A percentile compares a stretch with the other conserved stretches of the same genome.
Conservation (phyloP, 2,888 invertebrate species). For the Boloria selene region DNA sequence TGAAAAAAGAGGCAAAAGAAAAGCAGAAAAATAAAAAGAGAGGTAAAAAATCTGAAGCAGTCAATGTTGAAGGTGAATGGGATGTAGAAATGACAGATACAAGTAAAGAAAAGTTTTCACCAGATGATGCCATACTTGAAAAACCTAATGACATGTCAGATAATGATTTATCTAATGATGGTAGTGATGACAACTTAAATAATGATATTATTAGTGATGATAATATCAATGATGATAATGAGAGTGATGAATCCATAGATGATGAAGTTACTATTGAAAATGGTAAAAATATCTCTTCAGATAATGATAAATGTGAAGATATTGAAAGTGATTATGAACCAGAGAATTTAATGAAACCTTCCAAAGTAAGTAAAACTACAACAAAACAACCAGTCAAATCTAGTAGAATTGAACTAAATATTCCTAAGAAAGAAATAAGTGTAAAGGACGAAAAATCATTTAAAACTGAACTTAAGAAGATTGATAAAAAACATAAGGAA, state of each 20-base stretch:
- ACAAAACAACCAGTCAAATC: conserved; percentile 23
- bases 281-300: conserved; percentile 21
- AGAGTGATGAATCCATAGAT: conserved; percentile 37
- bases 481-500: conserved; percentile 58
- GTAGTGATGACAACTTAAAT: conserved; percentile 12
- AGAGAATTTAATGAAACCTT: conserved; percentile 23
- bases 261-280: conserved; percentile 25
- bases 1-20: conserved; percentile 69
- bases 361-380: conserved; percentile 18
- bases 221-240: conserved; percentile 26
- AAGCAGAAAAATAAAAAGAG: conserved; percentile 58
- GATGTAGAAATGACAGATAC: conserved; percentile 53
- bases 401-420: conserved; percentile 7
- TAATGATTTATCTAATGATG: conserved; percentile 23
- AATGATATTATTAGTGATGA: conserved; percentile 13
- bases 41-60: conserved; percentile 45
- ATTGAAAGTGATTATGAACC: conserved; percentile 29
- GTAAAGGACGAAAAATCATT: conserved; percentile 26
- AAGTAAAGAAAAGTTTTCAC: conserved; percentile 28
- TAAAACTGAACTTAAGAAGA: conserved; percentile 31
- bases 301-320: conserved; percentile 16
- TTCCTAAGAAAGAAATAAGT: conserved; percentile 27
- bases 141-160: conserved; percentile 27
- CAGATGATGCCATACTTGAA: neutral
- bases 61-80: conserved; percentile 62